phyloP scores from a whole-genome alignment of 2,888 invertebrate species.

The Ectemnius lituratus region DNA sequence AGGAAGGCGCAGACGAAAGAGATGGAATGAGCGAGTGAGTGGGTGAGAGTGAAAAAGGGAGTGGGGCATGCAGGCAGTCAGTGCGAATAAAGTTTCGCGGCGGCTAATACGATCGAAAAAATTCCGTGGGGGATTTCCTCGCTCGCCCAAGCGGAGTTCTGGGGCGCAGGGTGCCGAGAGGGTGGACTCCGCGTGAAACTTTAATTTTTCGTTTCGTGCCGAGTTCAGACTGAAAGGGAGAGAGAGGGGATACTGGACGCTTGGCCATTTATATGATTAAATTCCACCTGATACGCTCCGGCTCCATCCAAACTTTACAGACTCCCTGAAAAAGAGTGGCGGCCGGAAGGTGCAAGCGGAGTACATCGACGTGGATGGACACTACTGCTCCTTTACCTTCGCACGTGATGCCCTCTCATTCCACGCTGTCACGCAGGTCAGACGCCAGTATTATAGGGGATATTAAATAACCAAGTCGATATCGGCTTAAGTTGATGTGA shows the following conservation, averaged over 20 bases:
- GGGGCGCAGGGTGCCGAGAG: constrained; percentile 8
- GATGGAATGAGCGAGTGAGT: no score
- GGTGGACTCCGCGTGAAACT: constrained; percentile 52
- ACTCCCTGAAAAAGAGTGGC: constrained; percentile 54
- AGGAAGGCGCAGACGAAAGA: not conserved
- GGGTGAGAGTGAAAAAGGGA: constrained; percentile 5
- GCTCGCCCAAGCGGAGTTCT: constrained; percentile 6
- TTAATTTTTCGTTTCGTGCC: constrained; percentile 56
- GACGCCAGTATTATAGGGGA: not conserved
- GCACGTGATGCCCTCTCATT: constrained; percentile 23
- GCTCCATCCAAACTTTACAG: constrained; percentile 64
- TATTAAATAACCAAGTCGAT: no score
- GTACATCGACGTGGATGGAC: not conserved
- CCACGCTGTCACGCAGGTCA: constrained; percentile 15
- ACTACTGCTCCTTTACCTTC: constrained; percentile 39
- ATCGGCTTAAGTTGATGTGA: no score
- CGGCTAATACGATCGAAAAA: constrained; percentile 67
- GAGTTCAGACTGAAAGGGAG: constrained; percentile 37
- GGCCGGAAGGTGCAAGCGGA: not conserved
- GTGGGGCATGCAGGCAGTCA: constrained; percentile 25
- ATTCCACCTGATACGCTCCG: constrained; percentile 64
- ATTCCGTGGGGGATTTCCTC: constrained; percentile 47
- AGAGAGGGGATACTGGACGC: constrained; percentile 39
- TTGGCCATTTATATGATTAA: constrained; percentile 71
- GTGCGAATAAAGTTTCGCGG: constrained; percentile 53